These are phyloP conservation scores for Smittia sp. DNA, from an alignment of 2,888 invertebrate genomes.

Conservation along the genomic window DNA sequence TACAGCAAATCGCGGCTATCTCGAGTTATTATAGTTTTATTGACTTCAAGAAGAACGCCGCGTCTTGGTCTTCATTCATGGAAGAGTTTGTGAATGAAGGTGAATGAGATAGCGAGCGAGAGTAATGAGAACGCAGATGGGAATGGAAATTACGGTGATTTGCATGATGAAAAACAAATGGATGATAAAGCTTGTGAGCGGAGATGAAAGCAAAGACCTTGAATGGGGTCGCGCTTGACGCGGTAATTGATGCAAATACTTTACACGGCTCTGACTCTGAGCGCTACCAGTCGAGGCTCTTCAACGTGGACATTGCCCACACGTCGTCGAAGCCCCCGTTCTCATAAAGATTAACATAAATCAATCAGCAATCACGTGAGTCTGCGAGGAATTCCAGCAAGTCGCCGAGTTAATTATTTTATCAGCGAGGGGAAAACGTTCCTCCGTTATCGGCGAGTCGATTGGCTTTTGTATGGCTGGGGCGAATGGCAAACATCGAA, in stretches of 20 bases:
- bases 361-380: background rate
- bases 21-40: conserved; percentile 18
- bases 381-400: background rate
- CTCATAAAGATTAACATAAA: conserved; percentile 4
- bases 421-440: background rate
- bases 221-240: background rate
- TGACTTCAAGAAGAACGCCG: conserved; percentile 11
- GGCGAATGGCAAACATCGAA: background rate
- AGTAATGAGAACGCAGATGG: background rate
- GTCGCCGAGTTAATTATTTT: background rate
- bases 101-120: background rate
- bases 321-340: conserved; percentile 13
- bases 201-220: conserved; percentile 22
- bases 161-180: conserved; percentile 12
- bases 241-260: background rate
- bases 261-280: background rate
- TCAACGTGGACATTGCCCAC: background rate
- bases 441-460: background rate
- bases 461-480: background rate
- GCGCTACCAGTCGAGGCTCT: background rate
- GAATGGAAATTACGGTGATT: conserved; percentile 10
- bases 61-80: conserved; percentile 1
- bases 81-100: background rate
- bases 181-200: conserved; percentile 1
- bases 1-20: conserved; percentile 10